Conservation (phyloP, 2,797 vertebrate genomes). For the Pogonophryne albipinna region DNA sequence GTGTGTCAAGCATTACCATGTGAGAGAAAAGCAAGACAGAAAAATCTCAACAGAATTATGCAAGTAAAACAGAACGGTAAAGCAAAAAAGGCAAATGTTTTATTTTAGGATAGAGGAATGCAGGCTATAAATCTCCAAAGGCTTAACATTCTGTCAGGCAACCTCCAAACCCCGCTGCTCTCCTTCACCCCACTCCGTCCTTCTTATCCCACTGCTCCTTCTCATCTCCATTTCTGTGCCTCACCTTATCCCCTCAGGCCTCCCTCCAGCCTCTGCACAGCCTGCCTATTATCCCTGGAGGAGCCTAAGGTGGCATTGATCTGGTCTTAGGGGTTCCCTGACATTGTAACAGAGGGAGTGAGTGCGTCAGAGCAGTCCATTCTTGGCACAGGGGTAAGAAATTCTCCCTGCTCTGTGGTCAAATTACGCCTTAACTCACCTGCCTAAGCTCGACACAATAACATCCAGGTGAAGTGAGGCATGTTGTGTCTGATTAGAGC, state of each 20-base stretch:
- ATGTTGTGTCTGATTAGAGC: slow-evolving; percentile 55
- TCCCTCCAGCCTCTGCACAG: slow-evolving; percentile 61
- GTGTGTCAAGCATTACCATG: too few relatives aligned
- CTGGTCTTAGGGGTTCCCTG: slow-evolving; percentile 72
- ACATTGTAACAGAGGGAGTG: slow-evolving; percentile 60
- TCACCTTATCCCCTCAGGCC: slow-evolving; percentile 59
- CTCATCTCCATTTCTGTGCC: slow-evolving; percentile 57
- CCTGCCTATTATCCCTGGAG: slow-evolving; percentile 73
- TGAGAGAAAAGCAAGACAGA: too few relatives aligned
- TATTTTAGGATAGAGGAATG: slow-evolving; percentile 15
- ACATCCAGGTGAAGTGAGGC: slow-evolving; percentile 40
- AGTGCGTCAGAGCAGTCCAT: slow-evolving; percentile 71
- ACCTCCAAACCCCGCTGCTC: slow-evolving; percentile 27
- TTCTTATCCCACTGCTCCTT: slow-evolving; percentile 39
- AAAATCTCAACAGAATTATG: background rate
- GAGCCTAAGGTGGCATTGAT: slow-evolving; percentile 77
- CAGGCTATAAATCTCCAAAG: slow-evolving; percentile 26
- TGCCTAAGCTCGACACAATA: slow-evolving; percentile 16
- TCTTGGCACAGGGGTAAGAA: slow-evolving; percentile 47
- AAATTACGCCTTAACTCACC: slow-evolving; percentile 44
- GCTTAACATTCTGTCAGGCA: slow-evolving; percentile 13
- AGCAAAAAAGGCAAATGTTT: background rate
- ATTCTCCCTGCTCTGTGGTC: slow-evolving; percentile 29
- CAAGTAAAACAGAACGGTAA: background rate
- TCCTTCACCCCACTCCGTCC: background rate